Conservation (phyloP, 2,113 vertebrate species). For the Mus spicilegus region DNA sequence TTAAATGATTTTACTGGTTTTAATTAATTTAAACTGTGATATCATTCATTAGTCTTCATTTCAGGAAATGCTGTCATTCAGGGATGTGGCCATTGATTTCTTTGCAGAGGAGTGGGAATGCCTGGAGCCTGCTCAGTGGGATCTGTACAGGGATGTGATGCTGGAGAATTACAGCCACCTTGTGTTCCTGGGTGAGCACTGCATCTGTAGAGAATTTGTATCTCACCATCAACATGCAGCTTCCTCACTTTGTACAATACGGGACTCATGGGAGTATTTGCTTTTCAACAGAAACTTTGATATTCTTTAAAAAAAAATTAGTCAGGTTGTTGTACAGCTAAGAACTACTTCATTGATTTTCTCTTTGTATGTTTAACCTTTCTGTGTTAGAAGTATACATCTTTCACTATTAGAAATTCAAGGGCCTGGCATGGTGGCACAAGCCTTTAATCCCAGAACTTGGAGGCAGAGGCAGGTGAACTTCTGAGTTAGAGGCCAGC, state of each 20-base stretch:
- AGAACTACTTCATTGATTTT: not conserved
- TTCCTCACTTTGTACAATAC: not conserved
- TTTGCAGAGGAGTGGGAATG: not conserved
- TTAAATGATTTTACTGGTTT: not conserved
- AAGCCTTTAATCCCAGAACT: no score
- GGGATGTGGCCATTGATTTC: not conserved
- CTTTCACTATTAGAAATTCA: not conserved
- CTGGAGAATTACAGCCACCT: not conserved
- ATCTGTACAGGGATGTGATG: not conserved
- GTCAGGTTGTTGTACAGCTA: not conserved
- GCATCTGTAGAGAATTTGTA: not conserved
- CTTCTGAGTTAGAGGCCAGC: no score
- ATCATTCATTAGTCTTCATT: not conserved
- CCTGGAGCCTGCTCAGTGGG: not conserved
- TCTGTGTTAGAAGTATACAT: not conserved
- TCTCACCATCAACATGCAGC: not conserved
- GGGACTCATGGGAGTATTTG: not conserved
- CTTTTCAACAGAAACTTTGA: not conserved
- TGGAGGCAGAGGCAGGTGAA: no score
- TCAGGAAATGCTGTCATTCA: not conserved
- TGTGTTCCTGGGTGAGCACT: not conserved
- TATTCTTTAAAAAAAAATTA: not conserved
- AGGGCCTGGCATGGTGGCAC: no score
- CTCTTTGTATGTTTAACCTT: not conserved
- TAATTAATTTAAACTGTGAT: not conserved